A percentile compares a stretch with the other conserved stretches of the same genome.
phyloP scores from a whole-genome alignment of 2,113 vertebrate genomes.

The Emberiza fucata region DNA sequence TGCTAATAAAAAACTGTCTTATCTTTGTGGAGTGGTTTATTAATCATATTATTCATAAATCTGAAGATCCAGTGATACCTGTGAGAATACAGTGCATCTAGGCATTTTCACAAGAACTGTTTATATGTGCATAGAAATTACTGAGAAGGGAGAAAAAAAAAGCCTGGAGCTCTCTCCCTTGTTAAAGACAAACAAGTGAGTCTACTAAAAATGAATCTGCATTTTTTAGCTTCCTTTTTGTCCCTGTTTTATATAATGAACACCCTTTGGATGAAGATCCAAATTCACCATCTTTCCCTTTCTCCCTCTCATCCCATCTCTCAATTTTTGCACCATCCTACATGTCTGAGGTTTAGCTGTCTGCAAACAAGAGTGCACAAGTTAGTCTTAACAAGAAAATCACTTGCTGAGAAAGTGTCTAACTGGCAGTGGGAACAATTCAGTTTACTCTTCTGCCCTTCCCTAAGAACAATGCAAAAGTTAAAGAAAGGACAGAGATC shows the following conservation, averaged over 20 bases:
- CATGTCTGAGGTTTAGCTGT: background rate
- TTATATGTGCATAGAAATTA: background rate
- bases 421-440: background rate
- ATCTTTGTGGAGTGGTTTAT: background rate
- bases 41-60: background rate
- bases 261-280: background rate
- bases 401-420: background rate
- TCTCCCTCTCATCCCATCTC: background rate
- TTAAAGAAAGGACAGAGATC: constrained; percentile 5
- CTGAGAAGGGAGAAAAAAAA: background rate
- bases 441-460: background rate
- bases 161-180: background rate
- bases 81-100: background rate
- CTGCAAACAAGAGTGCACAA: background rate
- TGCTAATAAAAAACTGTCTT: background rate
- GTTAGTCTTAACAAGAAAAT: background rate
- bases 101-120: background rate
- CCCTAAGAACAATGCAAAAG: background rate
- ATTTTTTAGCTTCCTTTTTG: background rate
- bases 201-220: background rate
- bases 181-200: background rate
- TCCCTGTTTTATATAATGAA: background rate
- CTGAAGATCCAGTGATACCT: background rate
- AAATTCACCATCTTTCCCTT: background rate
- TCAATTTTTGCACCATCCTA: background rate